Evolutionary conservation across 2,797 vertebrate genomes (phyloP).

Genomic region (Aplochiton taeniatus): DNA sequence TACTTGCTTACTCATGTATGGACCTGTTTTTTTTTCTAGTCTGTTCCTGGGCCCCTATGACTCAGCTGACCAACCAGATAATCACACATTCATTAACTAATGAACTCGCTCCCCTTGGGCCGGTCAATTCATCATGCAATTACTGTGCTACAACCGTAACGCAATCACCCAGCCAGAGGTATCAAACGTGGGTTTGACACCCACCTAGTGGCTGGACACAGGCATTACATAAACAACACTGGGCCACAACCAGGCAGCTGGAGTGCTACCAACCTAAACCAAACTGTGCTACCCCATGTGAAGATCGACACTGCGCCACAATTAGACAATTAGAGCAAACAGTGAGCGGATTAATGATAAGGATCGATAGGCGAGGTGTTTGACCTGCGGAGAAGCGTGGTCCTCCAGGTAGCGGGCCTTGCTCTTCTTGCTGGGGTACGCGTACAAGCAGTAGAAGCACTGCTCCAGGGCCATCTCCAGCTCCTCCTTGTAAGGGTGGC

Average conservation of each 20-base stretch:
- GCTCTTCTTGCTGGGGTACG: slow-evolving; percentile 97
- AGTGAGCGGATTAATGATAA: no score
- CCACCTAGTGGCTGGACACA: slow-evolving; percentile 52
- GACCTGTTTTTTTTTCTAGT: slow-evolving; percentile 14
- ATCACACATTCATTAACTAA: slow-evolving; percentile 38
- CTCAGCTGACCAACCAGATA: slow-evolving; percentile 11
- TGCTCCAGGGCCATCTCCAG: slow-evolving; percentile 95
- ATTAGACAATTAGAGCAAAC: no score
- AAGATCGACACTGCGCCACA: no score
- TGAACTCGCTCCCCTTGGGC: slow-evolving; percentile 10
- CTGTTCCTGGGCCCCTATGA: slow-evolving; percentile 1
- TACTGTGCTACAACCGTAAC: slow-evolving; percentile 10
- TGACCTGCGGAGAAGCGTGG: slow-evolving; percentile 92
- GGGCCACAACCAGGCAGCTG: no score
- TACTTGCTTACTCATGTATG: slow-evolving; percentile 23
- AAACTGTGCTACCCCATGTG: no score
- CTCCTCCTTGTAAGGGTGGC: slow-evolving; percentile 94
- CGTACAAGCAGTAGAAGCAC: slow-evolving; percentile 94
- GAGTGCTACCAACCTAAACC: no score
- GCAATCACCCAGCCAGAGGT: slow-evolving; percentile 7
- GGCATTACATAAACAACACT: slow-evolving; percentile 45
- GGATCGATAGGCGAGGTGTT: no score
- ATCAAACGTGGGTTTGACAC: slow-evolving; percentile 21
- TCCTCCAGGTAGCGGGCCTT: slow-evolving; percentile 97
- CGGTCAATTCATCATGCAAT: slow-evolving; percentile 12